Base-by-base conservation (phyloP, 2,113 vertebrate genomes). In the Microcebus lehilahytsara region DNA sequence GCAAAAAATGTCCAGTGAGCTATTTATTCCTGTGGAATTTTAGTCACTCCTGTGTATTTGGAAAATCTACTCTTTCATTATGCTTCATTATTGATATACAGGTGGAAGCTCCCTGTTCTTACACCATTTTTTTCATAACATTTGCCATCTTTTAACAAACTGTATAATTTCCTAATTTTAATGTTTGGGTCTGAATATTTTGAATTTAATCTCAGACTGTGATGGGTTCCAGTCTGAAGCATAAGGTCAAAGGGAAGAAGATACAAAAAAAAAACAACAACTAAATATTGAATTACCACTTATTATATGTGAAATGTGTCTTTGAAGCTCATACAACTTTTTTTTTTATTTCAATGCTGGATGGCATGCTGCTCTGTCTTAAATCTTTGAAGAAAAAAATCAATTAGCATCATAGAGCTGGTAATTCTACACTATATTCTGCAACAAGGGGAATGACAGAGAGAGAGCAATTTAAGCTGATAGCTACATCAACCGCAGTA, bases 401-500 rank as follows among this genome's bases (percentile, higher is more conserved):
- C 97, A 98, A 98, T 98, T 98, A 98, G 27, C 93, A 93, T 96
- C 22, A 22, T 89, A 95, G 94, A 94, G 97, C 5, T 79, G 89
- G 80, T 97, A 96, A 98, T 0, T 6, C 84, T 96, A 96, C 96
- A 51, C 97, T 97, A 93, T 96, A 97, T 97, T 91, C 94, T 96
- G 86, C 91, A 98, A 85, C 95, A 96, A 97, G 97, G 96, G 89
- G 96, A 95, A 97, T 94, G 96, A 93, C 74, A 88, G 94, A 98
- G 98, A 98, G 97, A 98, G 96, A 95, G 89, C 97, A 98, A 98
- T 99, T 98, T 98, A 98, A 89, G 98, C 97, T 96, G 97, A 98
- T 98, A 98, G 96, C 97, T 98, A 97, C 97, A 98, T 98, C 98
- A 98, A 96, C 98, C 53, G 34, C 96, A 97, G 97, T 84, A 97